phyloP scores from a whole-genome alignment of 2,888 invertebrate species.

The Aspidiotus rigidus region DNA sequence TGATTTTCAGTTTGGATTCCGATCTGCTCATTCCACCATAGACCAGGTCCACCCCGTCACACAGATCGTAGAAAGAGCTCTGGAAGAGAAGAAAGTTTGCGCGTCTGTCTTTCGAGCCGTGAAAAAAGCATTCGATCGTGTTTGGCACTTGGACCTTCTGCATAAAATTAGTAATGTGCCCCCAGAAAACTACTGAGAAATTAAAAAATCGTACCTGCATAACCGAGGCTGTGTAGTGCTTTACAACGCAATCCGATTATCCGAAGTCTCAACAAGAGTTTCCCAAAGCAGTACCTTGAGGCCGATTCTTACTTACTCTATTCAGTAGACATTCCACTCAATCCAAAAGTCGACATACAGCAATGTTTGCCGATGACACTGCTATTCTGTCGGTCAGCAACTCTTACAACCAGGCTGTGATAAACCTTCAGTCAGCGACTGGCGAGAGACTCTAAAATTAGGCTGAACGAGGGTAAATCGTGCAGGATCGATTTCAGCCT shows the following conservation, averaged over 20 bases:
- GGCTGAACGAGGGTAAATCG: conserved; percentile 14
- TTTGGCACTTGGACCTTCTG: no score
- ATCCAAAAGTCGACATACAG: not conserved
- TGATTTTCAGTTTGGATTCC: no score
- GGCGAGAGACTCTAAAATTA: conserved; percentile 13
- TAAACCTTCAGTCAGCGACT: conserved; percentile 7
- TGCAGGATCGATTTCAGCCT: conserved; percentile 10
- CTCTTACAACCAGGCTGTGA: not conserved
- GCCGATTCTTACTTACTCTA: not conserved
- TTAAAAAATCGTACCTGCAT: conserved; percentile 15
- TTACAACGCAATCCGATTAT: conserved; percentile 2
- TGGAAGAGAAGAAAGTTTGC: no score
- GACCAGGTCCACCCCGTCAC: no score
- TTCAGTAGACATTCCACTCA: conserved; percentile 8
- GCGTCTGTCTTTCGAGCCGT: no score
- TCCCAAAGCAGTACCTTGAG: conserved; percentile 8
- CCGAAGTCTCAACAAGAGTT: conserved; percentile 8
- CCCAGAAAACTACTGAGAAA: no score
- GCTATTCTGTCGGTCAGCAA: conserved; percentile 1
- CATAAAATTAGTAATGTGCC: no score
- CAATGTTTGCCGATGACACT: conserved; percentile 12
- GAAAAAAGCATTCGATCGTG: no score
- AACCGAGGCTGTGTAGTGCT: conserved; percentile 6
- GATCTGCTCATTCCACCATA: no score
- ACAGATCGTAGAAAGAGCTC: no score